These are phyloP conservation scores for Drosophila persimilis DNA, from an alignment of 1,140 invertebrate genomes.

Conservation along the genomic window DNA sequence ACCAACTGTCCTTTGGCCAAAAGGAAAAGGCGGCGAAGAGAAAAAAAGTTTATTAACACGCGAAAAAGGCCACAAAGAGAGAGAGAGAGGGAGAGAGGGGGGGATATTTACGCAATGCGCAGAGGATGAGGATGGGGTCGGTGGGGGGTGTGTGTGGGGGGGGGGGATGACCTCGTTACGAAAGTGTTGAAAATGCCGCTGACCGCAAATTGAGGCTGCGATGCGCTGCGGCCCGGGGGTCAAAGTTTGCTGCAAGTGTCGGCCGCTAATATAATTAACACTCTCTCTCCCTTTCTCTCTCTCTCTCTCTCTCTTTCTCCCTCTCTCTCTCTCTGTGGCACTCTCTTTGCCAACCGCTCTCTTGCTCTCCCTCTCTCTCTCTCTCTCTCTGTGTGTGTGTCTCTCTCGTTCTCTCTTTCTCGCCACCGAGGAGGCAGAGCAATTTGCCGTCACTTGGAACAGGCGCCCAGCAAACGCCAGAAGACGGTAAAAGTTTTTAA, in stretches of 20 bases:
- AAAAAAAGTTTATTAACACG: constrained; percentile 68
- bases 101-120: constrained; percentile 33
- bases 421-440: constrained; percentile 12
- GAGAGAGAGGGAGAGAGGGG: constrained; percentile 14
- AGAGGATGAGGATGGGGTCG: neutral
- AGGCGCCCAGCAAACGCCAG: constrained; percentile 49
- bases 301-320: neutral
- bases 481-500: constrained; percentile 55
- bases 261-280: constrained; percentile 68
- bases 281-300: constrained; percentile 22
- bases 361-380: constrained; percentile 21
- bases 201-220: constrained; percentile 60
- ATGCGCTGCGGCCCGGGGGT: constrained; percentile 31
- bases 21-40: neutral
- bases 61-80: neutral
- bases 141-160: neutral
- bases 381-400: neutral
- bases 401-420: neutral
- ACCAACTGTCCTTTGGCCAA: constrained; percentile 23
- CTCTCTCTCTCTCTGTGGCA: neutral
- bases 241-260: constrained; percentile 51
- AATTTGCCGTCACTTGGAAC: constrained; percentile 70
- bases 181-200: constrained; percentile 63
- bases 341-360: constrained; percentile 24
- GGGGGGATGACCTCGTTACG: constrained; percentile 63